phyloP scores from a whole-genome alignment of 2,797 vertebrate genomes.

The Melanotaenia boesemani region DNA sequence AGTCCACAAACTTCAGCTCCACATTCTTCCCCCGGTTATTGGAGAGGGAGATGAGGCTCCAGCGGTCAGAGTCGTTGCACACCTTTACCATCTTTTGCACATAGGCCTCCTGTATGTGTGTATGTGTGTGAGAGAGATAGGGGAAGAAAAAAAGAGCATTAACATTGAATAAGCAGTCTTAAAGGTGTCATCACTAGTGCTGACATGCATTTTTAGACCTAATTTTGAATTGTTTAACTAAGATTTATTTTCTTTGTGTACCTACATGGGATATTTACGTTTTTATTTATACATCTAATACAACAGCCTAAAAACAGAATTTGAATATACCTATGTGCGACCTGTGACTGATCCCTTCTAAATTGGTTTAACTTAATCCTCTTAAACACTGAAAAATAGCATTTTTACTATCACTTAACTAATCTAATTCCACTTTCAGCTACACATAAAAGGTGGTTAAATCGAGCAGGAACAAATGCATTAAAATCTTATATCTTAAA shows the following conservation, averaged over 20 bases:
- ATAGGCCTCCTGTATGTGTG: conserved; percentile 88
- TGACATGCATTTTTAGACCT: not conserved
- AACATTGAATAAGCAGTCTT: conserved; percentile 12
- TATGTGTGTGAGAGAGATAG: conserved; percentile 1
- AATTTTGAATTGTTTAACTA: not conserved
- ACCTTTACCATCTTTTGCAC: conserved; percentile 99
- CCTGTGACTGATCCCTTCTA: conserved; percentile 68
- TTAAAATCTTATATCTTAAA: conserved; percentile 28
- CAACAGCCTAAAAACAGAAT: conserved; percentile 26
- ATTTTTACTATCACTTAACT: conserved; percentile 70
- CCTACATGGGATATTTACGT: not conserved
- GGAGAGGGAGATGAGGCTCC: conserved; percentile 99
- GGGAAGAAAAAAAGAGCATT: conserved; percentile 6
- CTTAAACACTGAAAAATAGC: conserved; percentile 74
- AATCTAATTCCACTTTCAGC: conserved; percentile 61
- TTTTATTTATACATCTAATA: conserved; percentile 40
- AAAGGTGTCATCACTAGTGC: not conserved
- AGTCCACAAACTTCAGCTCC: conserved; percentile 99
- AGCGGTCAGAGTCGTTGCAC: conserved; percentile 97
- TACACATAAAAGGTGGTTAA: conserved; percentile 29
- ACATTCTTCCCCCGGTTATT: conserved; percentile 99
- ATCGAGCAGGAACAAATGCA: conserved; percentile 27
- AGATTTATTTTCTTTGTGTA: not conserved
- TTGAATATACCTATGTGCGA: conserved; percentile 49
- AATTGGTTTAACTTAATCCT: conserved; percentile 83